These are phyloP conservation scores for Drosophila repleta DNA, from an alignment of 1,140 invertebrate species.

Conservation along the genomic window DNA sequence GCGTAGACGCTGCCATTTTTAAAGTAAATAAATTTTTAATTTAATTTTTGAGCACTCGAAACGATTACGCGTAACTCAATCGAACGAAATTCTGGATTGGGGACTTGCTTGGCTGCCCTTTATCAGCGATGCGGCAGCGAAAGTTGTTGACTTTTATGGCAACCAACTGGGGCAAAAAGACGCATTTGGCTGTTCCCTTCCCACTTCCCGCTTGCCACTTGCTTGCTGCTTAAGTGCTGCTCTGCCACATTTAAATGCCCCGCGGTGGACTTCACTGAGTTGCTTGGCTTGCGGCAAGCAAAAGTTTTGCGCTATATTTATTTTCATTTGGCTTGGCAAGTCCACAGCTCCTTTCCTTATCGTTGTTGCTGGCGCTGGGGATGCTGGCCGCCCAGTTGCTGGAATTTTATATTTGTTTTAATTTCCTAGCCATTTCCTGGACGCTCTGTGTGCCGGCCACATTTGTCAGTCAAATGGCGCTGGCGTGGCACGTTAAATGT, in stretches of 20 bases:
- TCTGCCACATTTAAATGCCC: constrained; percentile 48
- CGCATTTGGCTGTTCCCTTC: background rate
- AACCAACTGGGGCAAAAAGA: constrained; percentile 54
- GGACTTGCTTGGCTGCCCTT: constrained; percentile 41
- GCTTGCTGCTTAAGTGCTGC: constrained; percentile 33
- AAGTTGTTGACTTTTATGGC: constrained; percentile 80
- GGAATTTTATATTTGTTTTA: constrained; percentile 79
- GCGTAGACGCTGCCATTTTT: constrained; percentile 27
- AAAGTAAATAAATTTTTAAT: constrained; percentile 80
- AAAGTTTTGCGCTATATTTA: constrained; percentile 61
- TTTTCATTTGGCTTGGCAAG: constrained; percentile 59
- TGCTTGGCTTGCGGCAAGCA: constrained; percentile 9
- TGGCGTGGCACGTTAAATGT: constrained; percentile 39
- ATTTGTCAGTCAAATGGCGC: constrained; percentile 75
- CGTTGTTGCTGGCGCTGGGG: constrained; percentile 6
- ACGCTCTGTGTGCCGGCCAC: constrained; percentile 45
- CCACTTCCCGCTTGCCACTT: background rate
- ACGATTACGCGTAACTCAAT: constrained; percentile 79
- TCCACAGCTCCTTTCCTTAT: constrained; percentile 12
- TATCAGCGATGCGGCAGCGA: constrained; percentile 64
- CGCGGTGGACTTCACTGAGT: constrained; percentile 21
- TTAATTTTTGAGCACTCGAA: constrained; percentile 77
- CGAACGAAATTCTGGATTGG: constrained; percentile 46
- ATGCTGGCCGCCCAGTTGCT: constrained; percentile 49
- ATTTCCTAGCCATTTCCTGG: constrained; percentile 77